Base-by-base conservation (phyloP, 2,113 vertebrate genomes). In the Austrofundulus limnaeus region DNA sequence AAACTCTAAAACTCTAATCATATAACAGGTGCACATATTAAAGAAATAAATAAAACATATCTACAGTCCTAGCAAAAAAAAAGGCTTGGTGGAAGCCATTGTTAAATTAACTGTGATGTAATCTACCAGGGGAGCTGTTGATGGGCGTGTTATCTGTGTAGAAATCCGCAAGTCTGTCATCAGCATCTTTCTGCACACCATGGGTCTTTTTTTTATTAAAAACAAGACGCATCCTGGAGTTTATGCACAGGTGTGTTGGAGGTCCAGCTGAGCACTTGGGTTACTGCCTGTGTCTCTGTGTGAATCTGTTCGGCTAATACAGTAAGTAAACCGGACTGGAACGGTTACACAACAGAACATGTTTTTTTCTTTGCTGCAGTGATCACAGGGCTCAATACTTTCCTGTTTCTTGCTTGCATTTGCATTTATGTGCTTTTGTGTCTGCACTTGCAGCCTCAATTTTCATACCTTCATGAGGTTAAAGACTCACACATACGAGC, bases 161-260 rank as follows among this genome's bases (percentile, higher is more conserved):
- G 50, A 66, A 72, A 87, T 89, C 86, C 75, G 66, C 39, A 55
- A 61, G 70, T 85, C 83, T 85, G 76, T 87, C 88, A 83, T 79
- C 83, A 66, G 79, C 75, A 78, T 78, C 70, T 79, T 61, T 74
- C 76, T 78, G 77, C 74, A 82, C 67, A 78, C 75, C 74, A 60
- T 60, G 63, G 72, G 55, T 77, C 76, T 72, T 68, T 79, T 72
- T 68, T 79, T 85, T 85, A 88, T 88, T 88, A 88, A 84, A 83
- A 86, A 78, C 17, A 65, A 84, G 80, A 78, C 38, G 31, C 57
- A 73, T 41, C 65, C 59, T 68, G 70, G 66, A 83, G 72, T 83
- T 70, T 49, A 45, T 59, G 73, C 65, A 61, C 85, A 84, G 83
- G 81, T 89, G 82, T 73, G 70, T 56, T 34, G 58, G 68, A 58